Base-by-base conservation (phyloP, 2,113 vertebrate genomes). In the Chionis minor region DNA sequence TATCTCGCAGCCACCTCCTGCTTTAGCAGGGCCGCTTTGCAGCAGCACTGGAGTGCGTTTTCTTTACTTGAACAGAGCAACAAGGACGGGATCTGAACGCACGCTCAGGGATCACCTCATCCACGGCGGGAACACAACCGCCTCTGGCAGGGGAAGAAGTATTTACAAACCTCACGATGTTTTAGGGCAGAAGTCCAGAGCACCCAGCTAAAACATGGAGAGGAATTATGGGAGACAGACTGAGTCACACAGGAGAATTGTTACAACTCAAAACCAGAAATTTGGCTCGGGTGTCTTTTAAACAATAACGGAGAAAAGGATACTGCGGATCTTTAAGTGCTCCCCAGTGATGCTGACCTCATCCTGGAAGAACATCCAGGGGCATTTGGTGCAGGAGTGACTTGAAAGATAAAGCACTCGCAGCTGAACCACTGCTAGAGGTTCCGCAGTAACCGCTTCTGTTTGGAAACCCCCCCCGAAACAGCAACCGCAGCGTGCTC, bases 301-400 rank as follows among this genome's bases (percentile, higher is more conserved):
- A 93, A 65, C 23, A 49, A 5, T 7, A 67, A 32, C 1, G 15
- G 30, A 71, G 73, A 45, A 66, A 72, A 71, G 40, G 85, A 71
- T 51, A 10, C 11, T 21, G 61, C 9, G 65, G 81, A n/a, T 75
- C 55, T 56, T 63, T 27, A 59, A 52, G 65, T 71, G 86, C 83
- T 91, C 69, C 80, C 79, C 77, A 35, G 72, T 27, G 91, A 86
- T 42, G 66, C 89, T 82, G 92, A 80, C 45, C 91, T 92, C 92
- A 94, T 72, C 62, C 73, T 84, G 77, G 65, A 95, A 40, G 73
- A 74, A 24, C 35, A 86, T 42, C 83, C 91, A 89, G 77, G 82
- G 92, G 35, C 12, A 75, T 40, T 3, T 59, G 70, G 23, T 65
- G 90, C 71, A 92, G 75, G 63, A 83, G 32, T 4, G 55, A 84